These are phyloP conservation scores for Sicus ferrugineus DNA, from an alignment of 2,888 invertebrate species.

Conservation along the genomic window DNA sequence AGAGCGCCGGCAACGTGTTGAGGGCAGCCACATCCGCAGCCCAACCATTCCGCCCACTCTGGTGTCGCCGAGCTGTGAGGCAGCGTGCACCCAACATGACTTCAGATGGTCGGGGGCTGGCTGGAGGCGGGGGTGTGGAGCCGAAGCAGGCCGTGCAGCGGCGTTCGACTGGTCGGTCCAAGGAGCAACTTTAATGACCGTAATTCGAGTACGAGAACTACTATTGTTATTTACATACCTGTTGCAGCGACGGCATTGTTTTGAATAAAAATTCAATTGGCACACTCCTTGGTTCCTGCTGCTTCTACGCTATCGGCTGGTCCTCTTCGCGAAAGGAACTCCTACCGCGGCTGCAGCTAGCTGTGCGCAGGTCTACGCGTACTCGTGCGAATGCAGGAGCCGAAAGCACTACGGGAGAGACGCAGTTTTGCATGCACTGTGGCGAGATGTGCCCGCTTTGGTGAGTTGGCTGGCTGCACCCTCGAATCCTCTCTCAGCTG, in stretches of 20 bases:
- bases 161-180: not conserved
- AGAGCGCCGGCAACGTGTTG: conserved; percentile 43
- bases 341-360: conserved; percentile 7
- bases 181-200: conserved; percentile 23
- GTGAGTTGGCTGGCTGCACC: not conserved
- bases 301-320: conserved; percentile 32
- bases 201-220: conserved; percentile 39
- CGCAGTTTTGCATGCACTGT: not conserved
- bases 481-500: not conserved
- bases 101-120: not conserved
- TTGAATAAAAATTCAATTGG: conserved; percentile 63
- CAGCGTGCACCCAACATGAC: too few relatives aligned
- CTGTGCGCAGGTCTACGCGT: conserved; percentile 24
- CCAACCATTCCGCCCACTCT: not conserved
- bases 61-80: too few relatives aligned
- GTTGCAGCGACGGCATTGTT: conserved; percentile 64
- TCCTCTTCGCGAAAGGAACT: conserved; percentile 1
- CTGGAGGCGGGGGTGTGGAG: not conserved
- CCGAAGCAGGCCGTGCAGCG: not conserved
- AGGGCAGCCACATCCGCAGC: conserved; percentile 23
- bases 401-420: conserved; percentile 1
- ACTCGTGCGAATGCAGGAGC: not conserved
- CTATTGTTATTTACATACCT: conserved; percentile 63
- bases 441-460: not conserved
- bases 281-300: conserved; percentile 48